phyloP scores from a whole-genome alignment of 37 sponge, comb jelly and placozoan genomes.

The Ianthella basta region DNA sequence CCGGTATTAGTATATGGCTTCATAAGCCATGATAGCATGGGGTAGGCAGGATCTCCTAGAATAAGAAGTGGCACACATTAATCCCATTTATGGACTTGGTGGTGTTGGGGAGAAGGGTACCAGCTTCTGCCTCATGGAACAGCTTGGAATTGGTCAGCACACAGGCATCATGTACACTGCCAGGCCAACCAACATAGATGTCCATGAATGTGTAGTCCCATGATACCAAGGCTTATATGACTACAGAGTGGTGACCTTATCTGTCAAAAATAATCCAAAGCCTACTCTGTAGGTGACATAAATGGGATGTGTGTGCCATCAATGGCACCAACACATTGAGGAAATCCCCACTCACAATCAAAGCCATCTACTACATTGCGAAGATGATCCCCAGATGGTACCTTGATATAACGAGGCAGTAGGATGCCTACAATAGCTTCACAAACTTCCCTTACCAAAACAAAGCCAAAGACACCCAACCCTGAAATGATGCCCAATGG shows the following conservation, averaged over 20 bases:
- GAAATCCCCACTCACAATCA: background rate
- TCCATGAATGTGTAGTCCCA: conserved; percentile 23
- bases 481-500: conserved; percentile 26
- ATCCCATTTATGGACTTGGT: background rate
- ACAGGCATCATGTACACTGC: conserved; percentile 35
- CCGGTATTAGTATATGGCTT: conserved; percentile 25
- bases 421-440: background rate
- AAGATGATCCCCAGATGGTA: conserved; percentile 10
- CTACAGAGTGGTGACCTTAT: conserved; percentile 22
- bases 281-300: conserved; percentile 11
- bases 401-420: background rate
- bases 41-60: conserved; percentile 63
- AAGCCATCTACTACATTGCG: conserved; percentile 19
- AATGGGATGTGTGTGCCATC: conserved; percentile 18
- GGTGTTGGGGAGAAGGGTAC: background rate
- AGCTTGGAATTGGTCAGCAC: conserved; percentile 26
- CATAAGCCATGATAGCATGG: conserved; percentile 20
- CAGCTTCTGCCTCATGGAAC: background rate
- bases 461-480: conserved; percentile 4
- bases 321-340: conserved; percentile 34
- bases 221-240: conserved; percentile 20
- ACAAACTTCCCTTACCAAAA: conserved; percentile 9
- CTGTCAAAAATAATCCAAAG: conserved; percentile 18
- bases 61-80: conserved; percentile 21
- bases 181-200: conserved; percentile 39